Evolutionary conservation across 2,797 vertebrate genomes (phyloP), one percentile per base, ranked within the genome.

Genomic region (Crossoptilon crossoptilon): DNA sequence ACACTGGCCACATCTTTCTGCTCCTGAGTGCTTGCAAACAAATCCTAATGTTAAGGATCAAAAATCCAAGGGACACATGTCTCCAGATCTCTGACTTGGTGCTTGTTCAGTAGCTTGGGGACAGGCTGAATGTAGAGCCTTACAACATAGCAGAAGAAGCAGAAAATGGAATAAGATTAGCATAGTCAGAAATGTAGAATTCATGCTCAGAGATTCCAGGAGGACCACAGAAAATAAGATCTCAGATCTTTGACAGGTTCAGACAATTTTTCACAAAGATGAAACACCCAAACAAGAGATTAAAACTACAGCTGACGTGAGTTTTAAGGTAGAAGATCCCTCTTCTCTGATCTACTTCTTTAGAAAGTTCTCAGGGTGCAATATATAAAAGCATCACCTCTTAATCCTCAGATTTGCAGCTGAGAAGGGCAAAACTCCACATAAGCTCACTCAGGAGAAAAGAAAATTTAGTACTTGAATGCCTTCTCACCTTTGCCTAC

Each of bases 361-460:
- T 39, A 73, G 48, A 91, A 88, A 68, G 44, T 79, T 82, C 75
- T 83, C 66, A 83, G 41, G 41, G 27, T 87, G 72, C 68, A 48
- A 55, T 41, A 33, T 60, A 53, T 64, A 63, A 84, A 84, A 66
- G 41, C 8, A 22, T 39, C 46, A 56, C 18, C 44, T 74, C 21
- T 75, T 88, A 56, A 79, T 84, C 68, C 84, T 77, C 67, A 33
- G 46, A 26, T 90, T 69, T 91, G 67, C 62, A 91, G 75, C 69
- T 91, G 88, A 68, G 41, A 80, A 92, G 81, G 53, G 72, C 72
- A 90, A 91, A 92, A 74, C 18, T 80, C 49, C 67, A 84, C 84
- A 77, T 19, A 69, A 59, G 43, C 18, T 89, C 84, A 91, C 41
- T 78, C 55, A 69, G 49, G 35, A 94, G 59, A 74, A 91, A 89